Base-by-base conservation (phyloP, 1,140 invertebrate species). In the Melanaphis sacchari region DNA sequence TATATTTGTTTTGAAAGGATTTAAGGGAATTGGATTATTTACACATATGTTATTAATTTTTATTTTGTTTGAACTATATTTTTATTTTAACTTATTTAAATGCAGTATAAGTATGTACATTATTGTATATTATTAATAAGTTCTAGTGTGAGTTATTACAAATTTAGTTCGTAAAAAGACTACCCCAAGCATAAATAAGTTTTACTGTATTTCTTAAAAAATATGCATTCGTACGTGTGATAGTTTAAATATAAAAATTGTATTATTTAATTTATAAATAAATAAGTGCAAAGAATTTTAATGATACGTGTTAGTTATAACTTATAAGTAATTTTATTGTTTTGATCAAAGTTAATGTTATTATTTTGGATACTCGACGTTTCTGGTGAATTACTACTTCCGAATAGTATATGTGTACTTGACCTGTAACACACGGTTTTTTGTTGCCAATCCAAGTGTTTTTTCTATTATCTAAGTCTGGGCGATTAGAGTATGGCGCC, bases 401-500 rank as follows among this genome's bases (percentile, higher is more conserved):
- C 88, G 88, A 89, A 89, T 89, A 38, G 22, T n/a, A 36, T n/a
- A 87, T 15, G 49, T 40, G 21, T 89, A 88, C 87, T 88, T 89
- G 88, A 89, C 36, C 46, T 54, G 88, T 89, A 54, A 89, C 46
- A 89, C 9, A 36, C 49, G 9, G 49, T 89, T 76, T 89, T 89
- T 54, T 54, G 88, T 89, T 89, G 46, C 88, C 22, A 89, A 22
- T 89, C 49, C 49, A 54, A 89, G 88, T 54, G 88, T 52, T 54
- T 54, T 89, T 89, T 40, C 4, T 91, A 43, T 91, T 91, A 91
- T 91, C 90, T 76, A 76, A 43, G 59, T 91, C 90, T 76, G 18
- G 4, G 54, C 31, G 90, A 91, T 91, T 91, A 91, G 18, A 76
- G 26, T 24, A 31, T 91, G 90, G 54, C 54, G 90, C 90, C 90